Conservation (phyloP, 2,113 vertebrate genomes). For the Scophthalmus maximus region DNA sequence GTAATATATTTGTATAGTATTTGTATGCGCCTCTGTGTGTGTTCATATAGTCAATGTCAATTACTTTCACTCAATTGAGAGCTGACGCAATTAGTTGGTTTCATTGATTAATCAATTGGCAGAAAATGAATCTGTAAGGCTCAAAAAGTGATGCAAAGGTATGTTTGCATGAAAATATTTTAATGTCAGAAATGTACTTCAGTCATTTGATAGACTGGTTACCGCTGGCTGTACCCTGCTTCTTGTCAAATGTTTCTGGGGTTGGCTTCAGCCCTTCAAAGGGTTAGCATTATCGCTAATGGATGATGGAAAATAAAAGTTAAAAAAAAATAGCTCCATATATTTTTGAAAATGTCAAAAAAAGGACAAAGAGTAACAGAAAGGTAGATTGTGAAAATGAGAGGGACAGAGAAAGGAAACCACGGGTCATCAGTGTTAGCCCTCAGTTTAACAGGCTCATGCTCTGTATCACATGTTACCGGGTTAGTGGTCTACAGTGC, state of each 20-base stretch:
- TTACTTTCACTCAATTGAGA: not conserved
- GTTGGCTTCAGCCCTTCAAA: not conserved
- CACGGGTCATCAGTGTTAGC: slow-evolving; percentile 14
- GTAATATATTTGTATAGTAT: too few species aligned
- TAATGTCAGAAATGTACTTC: not conserved
- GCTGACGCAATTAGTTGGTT: not conserved
- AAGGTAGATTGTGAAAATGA: not conserved
- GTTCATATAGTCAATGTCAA: not conserved
- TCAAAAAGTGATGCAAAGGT: not conserved
- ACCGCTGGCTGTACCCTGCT: too few species aligned
- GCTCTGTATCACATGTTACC: slow-evolving; percentile 43
- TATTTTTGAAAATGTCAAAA: not conserved
- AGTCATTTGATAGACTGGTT: not conserved
- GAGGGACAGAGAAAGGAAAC: slow-evolving; percentile 1
- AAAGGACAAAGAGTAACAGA: not conserved
- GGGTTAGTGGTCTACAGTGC: slow-evolving; percentile 59
- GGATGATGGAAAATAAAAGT: not conserved
- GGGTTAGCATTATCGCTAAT: not conserved
- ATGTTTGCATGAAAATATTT: not conserved
- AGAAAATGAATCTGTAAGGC: not conserved
- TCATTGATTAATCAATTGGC: not conserved
- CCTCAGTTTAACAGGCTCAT: slow-evolving; percentile 42
- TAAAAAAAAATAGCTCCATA: not conserved
- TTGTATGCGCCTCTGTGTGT: too few species aligned
- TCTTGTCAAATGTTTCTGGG: not conserved